Evolutionary conservation across 1,140 invertebrate genomes (phyloP).

Genomic region (Drosophila yakuba): DNA sequence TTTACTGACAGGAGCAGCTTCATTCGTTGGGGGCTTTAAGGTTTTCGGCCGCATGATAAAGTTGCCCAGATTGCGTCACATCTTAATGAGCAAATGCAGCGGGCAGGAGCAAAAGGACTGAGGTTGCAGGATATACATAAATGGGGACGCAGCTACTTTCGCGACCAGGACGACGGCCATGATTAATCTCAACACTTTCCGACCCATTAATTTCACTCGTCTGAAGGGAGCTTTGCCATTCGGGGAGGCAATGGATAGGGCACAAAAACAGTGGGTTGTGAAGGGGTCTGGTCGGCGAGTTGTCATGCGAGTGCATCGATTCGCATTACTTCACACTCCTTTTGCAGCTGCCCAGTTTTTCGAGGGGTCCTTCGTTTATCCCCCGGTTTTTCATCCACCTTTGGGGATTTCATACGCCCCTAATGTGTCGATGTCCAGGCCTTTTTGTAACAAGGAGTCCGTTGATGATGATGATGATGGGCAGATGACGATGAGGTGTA

Average conservation of each 20-base stretch:
- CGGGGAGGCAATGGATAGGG: constrained; percentile 34
- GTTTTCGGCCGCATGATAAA: constrained; percentile 70
- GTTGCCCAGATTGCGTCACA: constrained; percentile 65
- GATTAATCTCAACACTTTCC: constrained; percentile 83
- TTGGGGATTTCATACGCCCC: constrained; percentile 39
- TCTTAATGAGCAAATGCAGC: constrained; percentile 73
- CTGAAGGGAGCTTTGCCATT: constrained; percentile 6
- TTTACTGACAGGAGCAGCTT: constrained; percentile 40
- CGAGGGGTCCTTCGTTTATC: constrained; percentile 15
- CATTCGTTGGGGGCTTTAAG: constrained; percentile 67
- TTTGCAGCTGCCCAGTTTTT: constrained; percentile 16
- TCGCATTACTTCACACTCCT: constrained; percentile 42
- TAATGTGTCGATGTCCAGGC: constrained; percentile 39
- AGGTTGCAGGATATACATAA: constrained; percentile 10
- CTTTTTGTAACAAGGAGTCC: background rate
- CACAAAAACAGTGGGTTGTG: constrained; percentile 11
- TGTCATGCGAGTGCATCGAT: constrained; percentile 56
- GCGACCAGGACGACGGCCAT: constrained; percentile 49
- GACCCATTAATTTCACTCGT: constrained; percentile 74
- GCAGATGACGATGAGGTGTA: constrained; percentile 54
- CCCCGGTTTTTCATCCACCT: constrained; percentile 38
- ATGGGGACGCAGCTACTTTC: constrained; percentile 49
- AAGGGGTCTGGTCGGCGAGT: constrained; percentile 24
- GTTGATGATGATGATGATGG: constrained; percentile 39
- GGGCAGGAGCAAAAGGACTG: constrained; percentile 18